Percentiles rank a stretch among this genome's conserved stretches.
These are phyloP conservation scores for Eilema depressum DNA, from an alignment of 2,888 invertebrate species.

Conservation along the genomic window DNA sequence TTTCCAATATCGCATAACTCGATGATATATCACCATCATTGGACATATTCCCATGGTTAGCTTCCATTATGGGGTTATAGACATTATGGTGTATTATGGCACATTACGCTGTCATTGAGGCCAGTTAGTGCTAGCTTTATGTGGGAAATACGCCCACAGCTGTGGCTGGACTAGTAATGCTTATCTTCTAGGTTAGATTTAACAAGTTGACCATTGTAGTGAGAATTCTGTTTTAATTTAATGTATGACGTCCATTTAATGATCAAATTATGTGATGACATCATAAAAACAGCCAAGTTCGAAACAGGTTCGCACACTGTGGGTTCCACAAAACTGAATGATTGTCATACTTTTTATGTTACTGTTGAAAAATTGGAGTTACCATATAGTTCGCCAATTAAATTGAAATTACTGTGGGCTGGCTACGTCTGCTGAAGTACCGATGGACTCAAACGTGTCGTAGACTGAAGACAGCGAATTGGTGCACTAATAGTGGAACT, in stretches of 20 bases:
- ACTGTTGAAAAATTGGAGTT: no score
- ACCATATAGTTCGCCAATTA: no score
- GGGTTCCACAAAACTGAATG: no score
- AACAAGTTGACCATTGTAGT: neutral
- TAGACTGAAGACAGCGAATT: neutral
- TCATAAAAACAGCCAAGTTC: neutral
- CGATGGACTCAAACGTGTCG: neutral
- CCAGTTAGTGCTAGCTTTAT: slow-evolving; percentile 38
- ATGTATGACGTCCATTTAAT: neutral
- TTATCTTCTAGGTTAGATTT: slow-evolving; percentile 10
- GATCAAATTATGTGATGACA: neutral
- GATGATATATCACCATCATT: slow-evolving; percentile 12
- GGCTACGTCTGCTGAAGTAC: neutral
- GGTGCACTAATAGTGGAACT: neutral
- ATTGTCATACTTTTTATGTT: no score
- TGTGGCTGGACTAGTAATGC: neutral
- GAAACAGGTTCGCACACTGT: no score
- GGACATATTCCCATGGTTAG: slow-evolving; percentile 13
- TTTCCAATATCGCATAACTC: neutral
- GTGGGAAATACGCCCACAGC: slow-evolving; percentile 46
- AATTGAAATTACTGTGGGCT: neutral
- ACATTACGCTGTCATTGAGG: slow-evolving; percentile 46
- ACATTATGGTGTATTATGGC: slow-evolving; percentile 22
- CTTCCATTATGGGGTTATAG: slow-evolving; percentile 10
- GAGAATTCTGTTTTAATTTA: neutral